Conservation (phyloP, 1,140 invertebrate genomes). For the Apis mellifera region DNA sequence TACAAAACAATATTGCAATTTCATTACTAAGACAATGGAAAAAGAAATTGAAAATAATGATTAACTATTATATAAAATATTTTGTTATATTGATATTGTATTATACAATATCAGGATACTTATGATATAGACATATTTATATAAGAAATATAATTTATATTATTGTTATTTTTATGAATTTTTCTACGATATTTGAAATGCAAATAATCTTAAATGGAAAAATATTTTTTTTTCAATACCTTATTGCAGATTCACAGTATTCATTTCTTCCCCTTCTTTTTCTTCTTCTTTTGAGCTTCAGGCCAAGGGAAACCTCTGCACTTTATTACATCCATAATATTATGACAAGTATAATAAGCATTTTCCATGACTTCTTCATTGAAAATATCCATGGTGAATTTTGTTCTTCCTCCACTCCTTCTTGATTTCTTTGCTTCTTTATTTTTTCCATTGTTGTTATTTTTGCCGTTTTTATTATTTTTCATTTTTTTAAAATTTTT, state of each 20-base stretch:
- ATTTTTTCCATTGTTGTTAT: slow-evolving; percentile 76
- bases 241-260: background rate
- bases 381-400: slow-evolving; percentile 89
- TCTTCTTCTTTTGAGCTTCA: slow-evolving; percentile 91
- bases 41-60: slow-evolving; percentile 15
- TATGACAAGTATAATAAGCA: slow-evolving; percentile 93
- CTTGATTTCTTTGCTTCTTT: slow-evolving; percentile 81
- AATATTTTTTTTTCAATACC: slow-evolving; percentile 10
- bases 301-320: slow-evolving; percentile 92
- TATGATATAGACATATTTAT: background rate
- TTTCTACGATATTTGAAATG: slow-evolving; percentile 17
- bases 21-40: slow-evolving; percentile 15
- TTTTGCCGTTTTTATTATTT: slow-evolving; percentile 82
- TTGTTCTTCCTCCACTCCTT: slow-evolving; percentile 83
- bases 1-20: slow-evolving; percentile 58
- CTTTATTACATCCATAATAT: slow-evolving; percentile 90
- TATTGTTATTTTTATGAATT: slow-evolving; percentile 1
- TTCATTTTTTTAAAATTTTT: slow-evolving; percentile 81
- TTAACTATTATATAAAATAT: background rate
- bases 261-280: slow-evolving; percentile 83
- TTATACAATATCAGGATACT: background rate
- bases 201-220: background rate
- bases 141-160: background rate
- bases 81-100: background rate
- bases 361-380: slow-evolving; percentile 94